Conservation (phyloP, 1,140 invertebrate genomes). For the Probaryconus sp. region DNA sequence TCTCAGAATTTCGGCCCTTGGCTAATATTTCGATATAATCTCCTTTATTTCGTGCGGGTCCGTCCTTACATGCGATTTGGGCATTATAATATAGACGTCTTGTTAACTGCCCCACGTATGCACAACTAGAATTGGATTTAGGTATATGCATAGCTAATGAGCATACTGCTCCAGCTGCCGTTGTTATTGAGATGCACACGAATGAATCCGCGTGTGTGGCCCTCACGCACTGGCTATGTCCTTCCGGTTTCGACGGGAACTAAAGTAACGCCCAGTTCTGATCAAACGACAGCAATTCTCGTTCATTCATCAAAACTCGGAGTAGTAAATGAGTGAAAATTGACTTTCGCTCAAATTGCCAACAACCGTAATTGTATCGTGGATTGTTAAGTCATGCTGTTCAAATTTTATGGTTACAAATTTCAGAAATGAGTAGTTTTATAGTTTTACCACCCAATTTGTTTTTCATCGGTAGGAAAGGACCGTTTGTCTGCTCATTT, state of each 20-base stretch:
- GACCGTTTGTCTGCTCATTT: too few species aligned
- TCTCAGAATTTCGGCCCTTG: constrained; percentile 42
- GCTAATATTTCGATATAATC: constrained; percentile 69
- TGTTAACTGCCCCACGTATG: constrained; percentile 60
- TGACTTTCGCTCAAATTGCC: too few species aligned
- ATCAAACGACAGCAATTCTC: too few species aligned
- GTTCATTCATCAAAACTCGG: too few species aligned
- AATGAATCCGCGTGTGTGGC: constrained; percentile 64
- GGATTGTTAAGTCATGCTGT: too few species aligned
- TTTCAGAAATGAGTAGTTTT: too few species aligned
- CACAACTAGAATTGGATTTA: constrained; percentile 71
- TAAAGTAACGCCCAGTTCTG: too few species aligned
- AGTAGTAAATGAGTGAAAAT: too few species aligned
- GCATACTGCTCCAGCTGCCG: constrained; percentile 64
- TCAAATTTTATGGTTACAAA: too few species aligned
- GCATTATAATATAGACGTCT: constrained; percentile 78
- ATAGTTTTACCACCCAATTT: too few species aligned
- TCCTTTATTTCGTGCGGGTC: constrained; percentile 66
- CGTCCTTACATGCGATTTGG: constrained; percentile 57
- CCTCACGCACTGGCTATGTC: constrained; percentile 25
- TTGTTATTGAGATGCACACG: constrained; percentile 51
- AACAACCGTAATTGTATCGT: too few species aligned
- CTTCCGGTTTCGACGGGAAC: constrained; percentile 23
- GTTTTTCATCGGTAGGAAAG: too few species aligned
- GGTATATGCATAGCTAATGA: constrained; percentile 76